Base-by-base conservation (phyloP, 2,113 vertebrate species). In the Nipponia nippon region DNA sequence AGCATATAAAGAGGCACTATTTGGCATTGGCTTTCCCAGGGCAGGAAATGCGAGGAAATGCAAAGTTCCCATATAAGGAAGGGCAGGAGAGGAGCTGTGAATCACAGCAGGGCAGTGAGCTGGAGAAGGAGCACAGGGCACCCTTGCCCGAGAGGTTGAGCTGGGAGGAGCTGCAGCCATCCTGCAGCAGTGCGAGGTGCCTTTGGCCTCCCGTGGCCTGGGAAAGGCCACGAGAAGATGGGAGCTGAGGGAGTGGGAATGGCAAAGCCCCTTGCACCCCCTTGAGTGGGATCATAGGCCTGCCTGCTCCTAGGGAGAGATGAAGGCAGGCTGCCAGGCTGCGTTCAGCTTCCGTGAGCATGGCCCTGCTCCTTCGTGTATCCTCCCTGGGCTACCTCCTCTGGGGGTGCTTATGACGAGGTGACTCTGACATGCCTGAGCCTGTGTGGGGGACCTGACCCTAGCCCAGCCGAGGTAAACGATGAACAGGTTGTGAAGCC, bases 161-260 rank as follows among this genome's bases (percentile, higher is more conserved):
- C 52, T 49, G 49, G 12, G 44, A 80, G 55, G 7, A 84, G 9
- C 20, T 0, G 2, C 67, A 19, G 44, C 66, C n/a, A 25, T 34
- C 26, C 66, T 3, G 16, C 44, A 59, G 70, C 42, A 87, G 11
- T 3, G 0, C 0, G 1, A 90, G 52, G 14, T 82, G 26, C 27
- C 10, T 82, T 91, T 59, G 78, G 27, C 29, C 15, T 71, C 18
- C 77, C 81, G 44, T 1, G 2, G 29, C 36, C 49, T 58, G 36
- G 16, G 5, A 53, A 17, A 86, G 23, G 26, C 32, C 42, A 32
- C 0, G 0, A 49, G 27, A 36, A 66, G 34, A 5, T n/a, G 18
- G 21, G 5, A 4, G 40, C 10, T 30, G 38, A 75, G 29, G 9
- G 5, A n/a, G 3, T 46, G 55, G 42, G 72, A 56, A 40, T 9